These are phyloP conservation scores for Ferdinandea cuprea DNA, from an alignment of 2,888 invertebrate genomes.

Conservation along the genomic window DNA sequence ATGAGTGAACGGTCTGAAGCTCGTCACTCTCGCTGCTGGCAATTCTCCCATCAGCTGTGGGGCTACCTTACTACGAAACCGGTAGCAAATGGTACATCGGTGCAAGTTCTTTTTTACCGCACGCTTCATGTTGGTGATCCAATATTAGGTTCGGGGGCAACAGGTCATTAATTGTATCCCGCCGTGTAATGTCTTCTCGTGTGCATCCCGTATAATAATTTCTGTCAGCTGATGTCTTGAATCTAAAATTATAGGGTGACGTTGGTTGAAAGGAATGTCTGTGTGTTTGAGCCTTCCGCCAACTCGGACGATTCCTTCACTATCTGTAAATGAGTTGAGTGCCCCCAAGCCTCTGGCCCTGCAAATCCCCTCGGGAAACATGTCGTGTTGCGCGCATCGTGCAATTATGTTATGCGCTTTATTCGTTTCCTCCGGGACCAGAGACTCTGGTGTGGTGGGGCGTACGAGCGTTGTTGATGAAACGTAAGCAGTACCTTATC, in stretches of 20 bases:
- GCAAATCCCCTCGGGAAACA: slow-evolving; percentile 23
- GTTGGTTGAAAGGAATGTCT: not conserved
- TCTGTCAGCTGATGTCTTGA: slow-evolving; percentile 5
- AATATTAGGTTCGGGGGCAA: not conserved
- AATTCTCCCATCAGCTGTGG: slow-evolving; percentile 76
- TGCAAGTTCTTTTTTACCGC: slow-evolving; percentile 20
- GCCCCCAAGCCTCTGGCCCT: not conserved
- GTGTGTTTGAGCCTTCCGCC: slow-evolving; percentile 4
- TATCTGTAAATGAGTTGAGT: slow-evolving; percentile 10
- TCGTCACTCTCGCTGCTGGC: slow-evolving; percentile 57
- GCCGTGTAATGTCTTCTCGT: slow-evolving; percentile 15
- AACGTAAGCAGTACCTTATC: not conserved
- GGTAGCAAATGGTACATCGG: slow-evolving; percentile 59
- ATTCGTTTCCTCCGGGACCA: too few species aligned
- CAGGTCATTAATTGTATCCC: not conserved
- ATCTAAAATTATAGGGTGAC: too few species aligned
- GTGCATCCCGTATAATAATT: slow-evolving; percentile 12
- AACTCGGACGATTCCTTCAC: not conserved
- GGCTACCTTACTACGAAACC: not conserved
- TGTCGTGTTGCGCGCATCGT: not conserved
- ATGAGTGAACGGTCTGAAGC: slow-evolving; percentile 55
- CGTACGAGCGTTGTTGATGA: too few species aligned
- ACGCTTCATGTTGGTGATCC: not conserved
- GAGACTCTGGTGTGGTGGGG: too few species aligned
- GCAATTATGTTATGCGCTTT: slow-evolving; percentile 6